Conservation (phyloP, 2,888 invertebrate species). For the Clistopyga incitator region DNA sequence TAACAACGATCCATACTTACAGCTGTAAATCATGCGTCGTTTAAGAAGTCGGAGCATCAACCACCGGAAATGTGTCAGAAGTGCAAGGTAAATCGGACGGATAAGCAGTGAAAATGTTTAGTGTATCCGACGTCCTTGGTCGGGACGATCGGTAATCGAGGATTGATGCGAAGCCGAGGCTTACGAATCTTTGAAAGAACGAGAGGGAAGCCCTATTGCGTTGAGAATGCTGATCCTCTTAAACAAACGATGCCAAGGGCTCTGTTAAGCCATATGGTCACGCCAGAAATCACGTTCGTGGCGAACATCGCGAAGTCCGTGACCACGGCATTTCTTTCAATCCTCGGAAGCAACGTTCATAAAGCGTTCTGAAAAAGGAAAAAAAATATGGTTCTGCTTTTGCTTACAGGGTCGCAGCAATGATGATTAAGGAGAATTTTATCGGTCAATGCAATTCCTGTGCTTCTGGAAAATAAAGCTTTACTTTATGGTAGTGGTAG, state of each 20-base stretch:
- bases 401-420: neutral
- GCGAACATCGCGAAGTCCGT: neutral
- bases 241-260: constrained; percentile 73
- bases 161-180: constrained; percentile 49
- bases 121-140: constrained; percentile 41
- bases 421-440: neutral
- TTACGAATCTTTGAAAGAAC: constrained; percentile 66
- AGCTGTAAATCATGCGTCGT: constrained; percentile 17
- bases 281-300: constrained; percentile 30
- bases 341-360: neutral
- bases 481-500: too few relatives aligned
- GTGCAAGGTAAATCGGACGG: constrained; percentile 70
- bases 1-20: neutral
- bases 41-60: constrained; percentile 30
- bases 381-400: neutral
- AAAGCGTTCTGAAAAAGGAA: neutral
- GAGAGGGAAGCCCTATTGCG: constrained; percentile 73
- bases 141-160: constrained; percentile 55
- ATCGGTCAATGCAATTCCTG: neutral
- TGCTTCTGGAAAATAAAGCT: constrained; percentile 5
- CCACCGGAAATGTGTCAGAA: constrained; percentile 69
- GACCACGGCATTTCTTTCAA: constrained; percentile 9
- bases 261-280: constrained; percentile 58
- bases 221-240: constrained; percentile 72
- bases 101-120: constrained; percentile 66